Evolutionary conservation across 1,140 invertebrate species (phyloP), one percentile per base, ranked within the genome.

Genomic region (Myzus persicae): DNA sequence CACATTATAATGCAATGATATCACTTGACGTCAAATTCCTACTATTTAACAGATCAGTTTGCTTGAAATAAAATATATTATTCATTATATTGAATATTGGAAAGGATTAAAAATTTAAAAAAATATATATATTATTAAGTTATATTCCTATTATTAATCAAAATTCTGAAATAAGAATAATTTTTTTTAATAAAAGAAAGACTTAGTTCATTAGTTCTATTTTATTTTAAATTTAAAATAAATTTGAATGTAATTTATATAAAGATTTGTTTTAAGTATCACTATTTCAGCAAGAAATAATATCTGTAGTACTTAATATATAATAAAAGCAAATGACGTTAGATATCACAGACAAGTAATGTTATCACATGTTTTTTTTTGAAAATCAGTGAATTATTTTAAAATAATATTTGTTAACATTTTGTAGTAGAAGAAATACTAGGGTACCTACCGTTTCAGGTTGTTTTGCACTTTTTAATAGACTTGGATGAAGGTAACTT

Each of bases 401-500:
- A 38, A 54, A 89, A 54, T 20, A 89, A 54, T 20, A 38, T 38
- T 51, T 54, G 24, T 89, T 89, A 89, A 89, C 9, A 54, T 82
- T 44, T 48, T 81, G 6, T 46, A 93, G 24, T 84, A 85, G 81
- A 40, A 84, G 36, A 93, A 85, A 93, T 93, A 93, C 91, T 84
- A 85, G 44, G 46, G 20, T 94, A 96, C 96, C 94, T 96, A 97
- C 96, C 95, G 96, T 95, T 96, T 96, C 96, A 93, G 96, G 95
- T 94, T 95, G 95, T 85, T 95, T 95, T 90, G 87, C 76, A 95
- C 95, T 38, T 95, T 95, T 40, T 88, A 96, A 96, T 90, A 98
- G 96, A 95, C 97, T 98, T 46, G 98, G 98, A 96, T 98, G 98
- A 11, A 98, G 96, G 95, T 98, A 98, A 94, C 97, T 96, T 85